Evolutionary conservation across 2,797 vertebrate species (phyloP), one percentile per base, ranked within the genome.

Genomic region (Phataginus tetradactyla): DNA sequence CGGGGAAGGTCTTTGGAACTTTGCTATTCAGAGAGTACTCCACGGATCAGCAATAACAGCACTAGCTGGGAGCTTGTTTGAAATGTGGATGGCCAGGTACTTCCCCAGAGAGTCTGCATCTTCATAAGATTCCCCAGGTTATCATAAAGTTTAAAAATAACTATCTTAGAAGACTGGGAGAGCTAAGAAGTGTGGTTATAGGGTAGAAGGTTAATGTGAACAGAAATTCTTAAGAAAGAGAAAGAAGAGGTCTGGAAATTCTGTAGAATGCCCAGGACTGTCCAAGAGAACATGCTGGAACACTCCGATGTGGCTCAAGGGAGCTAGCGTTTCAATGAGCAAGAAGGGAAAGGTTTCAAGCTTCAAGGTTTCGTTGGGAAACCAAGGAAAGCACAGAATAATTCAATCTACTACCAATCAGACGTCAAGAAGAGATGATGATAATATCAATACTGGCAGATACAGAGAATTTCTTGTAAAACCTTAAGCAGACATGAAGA

Each of bases 241-340:
- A 59, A 53, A 66, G 77, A 87, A 21, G 21, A 29, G 57, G 51
- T 66, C 15, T 92, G 55, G n/a, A 79, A 84, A 64, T 78, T 45
- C 63, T 12, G 4, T 59, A 37, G 10, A 66, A 88, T 59, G 15
- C 21, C 63, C 27, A 91, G 15, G 42, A 29, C 5, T 15, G 14
- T 37, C 23, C 17, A 17, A 29, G 57, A 77, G 37, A 90, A 94
- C 17, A 75, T 32, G 2, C 1, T 1, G 34, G 20, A n/a, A 42
- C 7, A 63, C 15, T 64, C 21, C 63, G n/a, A 34, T 0, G 0
- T 2, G 5, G 10, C 34, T 69, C 18, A 34, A 8, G 18, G n/a
- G 68, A 74, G 39, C 32, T 34, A 74, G 8, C 21, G 21, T 74
- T 45, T 39, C 7, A 39, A 39, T 37, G 25, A 63, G 9, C 72